A percentile compares a stretch with the other conserved stretches of the same genome.
Conservation (phyloP, 2,888 invertebrate genomes). For the Sinotaia quadrata region DNA sequence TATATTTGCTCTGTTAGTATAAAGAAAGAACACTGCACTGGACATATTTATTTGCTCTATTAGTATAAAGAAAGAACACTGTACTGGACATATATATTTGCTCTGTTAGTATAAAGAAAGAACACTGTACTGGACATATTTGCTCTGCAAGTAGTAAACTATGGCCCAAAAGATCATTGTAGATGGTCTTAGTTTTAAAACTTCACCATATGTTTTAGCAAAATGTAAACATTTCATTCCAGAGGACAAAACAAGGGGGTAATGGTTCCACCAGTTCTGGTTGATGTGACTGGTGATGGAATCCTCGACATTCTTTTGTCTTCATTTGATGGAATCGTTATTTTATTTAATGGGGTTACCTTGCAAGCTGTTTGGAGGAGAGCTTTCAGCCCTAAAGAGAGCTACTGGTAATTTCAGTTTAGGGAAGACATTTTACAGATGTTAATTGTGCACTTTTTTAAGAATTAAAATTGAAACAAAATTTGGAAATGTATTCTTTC, state of each 20-base stretch:
- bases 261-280: constrained; percentile 66
- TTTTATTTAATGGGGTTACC: constrained; percentile 61
- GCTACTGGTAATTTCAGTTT: not conserved
- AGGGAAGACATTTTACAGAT: not conserved
- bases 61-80: no score
- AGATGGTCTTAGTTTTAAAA: no score
- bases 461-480: not conserved
- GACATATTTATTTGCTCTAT: no score
- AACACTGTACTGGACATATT: no score
- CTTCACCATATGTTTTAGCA: no score
- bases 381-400: not conserved
- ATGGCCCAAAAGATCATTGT: no score
- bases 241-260: constrained; percentile 62
- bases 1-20: no score
- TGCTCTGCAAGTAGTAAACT: no score
- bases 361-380: constrained; percentile 59
- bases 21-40: no score
- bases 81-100: no score
- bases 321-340: constrained; percentile 63
- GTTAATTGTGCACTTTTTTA: not conserved
- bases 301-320: constrained; percentile 65
- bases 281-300: constrained; percentile 65
- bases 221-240: no score
- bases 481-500: not conserved
- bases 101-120: no score